phyloP scores from a whole-genome alignment of 2,113 vertebrate species.

The Aviceda subcristata region DNA sequence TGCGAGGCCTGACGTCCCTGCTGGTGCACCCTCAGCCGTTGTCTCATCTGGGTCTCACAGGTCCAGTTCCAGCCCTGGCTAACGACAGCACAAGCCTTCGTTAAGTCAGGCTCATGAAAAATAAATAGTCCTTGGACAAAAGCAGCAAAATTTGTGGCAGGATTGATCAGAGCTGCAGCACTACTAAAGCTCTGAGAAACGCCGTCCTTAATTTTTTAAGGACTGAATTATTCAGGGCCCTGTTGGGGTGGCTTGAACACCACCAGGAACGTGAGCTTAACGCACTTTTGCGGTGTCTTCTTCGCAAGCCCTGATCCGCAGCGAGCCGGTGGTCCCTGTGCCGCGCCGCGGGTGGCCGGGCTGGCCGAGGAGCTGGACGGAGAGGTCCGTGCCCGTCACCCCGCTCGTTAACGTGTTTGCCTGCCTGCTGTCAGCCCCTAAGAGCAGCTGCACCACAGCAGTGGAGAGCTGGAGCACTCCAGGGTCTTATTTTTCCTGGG shows the following conservation, averaged over 20 bases:
- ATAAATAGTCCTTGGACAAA: not conserved
- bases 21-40: not conserved
- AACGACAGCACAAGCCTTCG: accelerated
- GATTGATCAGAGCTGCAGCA: not conserved
- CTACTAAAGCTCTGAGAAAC: not conserved
- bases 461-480: not conserved
- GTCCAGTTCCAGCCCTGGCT: not conserved
- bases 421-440: too few relatives aligned
- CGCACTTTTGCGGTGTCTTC: accelerated
- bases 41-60: not conserved
- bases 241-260: not conserved
- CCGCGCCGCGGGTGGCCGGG: accelerated
- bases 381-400: accelerated
- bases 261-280: not conserved
- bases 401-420: accelerated
- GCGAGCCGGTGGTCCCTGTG: not conserved
- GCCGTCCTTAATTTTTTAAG: not conserved
- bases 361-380: too few relatives aligned
- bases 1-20: not conserved
- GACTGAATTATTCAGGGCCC: not conserved
- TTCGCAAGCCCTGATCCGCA: not conserved
- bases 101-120: not conserved
- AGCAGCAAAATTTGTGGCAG: not conserved
- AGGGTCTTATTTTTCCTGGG: not conserved
- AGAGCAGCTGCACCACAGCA: not conserved